phyloP scores from a whole-genome alignment of 1,140 invertebrate genomes.

The Eupeodes corollae region DNA sequence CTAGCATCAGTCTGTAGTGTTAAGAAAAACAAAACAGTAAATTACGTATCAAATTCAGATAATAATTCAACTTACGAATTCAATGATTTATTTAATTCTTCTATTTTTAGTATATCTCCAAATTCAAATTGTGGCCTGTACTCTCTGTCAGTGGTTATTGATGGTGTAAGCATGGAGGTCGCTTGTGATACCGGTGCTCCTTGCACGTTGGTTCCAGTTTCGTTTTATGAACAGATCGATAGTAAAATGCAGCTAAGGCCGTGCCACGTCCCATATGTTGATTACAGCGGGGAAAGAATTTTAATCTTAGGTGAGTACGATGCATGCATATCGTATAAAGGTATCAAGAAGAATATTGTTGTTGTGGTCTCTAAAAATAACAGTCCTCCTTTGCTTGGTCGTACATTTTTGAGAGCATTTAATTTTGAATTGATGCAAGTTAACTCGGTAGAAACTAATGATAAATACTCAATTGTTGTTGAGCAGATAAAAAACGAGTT shows the following conservation, averaged over 20 bases:
- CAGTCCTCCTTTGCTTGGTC: constrained; percentile 4
- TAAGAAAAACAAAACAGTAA: not conserved
- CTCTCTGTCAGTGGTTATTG: constrained; percentile 1
- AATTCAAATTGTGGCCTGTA: not conserved
- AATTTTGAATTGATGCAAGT: constrained; percentile 3
- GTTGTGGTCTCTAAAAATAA: constrained; percentile 4
- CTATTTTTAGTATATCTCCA: not conserved
- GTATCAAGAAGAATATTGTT: constrained; percentile 2
- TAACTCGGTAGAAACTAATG: not conserved
- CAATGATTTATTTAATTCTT: too few species aligned
- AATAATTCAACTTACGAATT: too few species aligned
- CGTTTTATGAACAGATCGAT: not conserved
- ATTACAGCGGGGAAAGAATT: constrained; percentile 1
- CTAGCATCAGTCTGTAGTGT: constrained; percentile 3
- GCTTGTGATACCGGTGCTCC: constrained; percentile 4
- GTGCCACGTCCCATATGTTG: not conserved
- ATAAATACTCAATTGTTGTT: not conserved
- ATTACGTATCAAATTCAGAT: constrained; percentile 4
- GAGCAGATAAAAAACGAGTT: constrained; percentile 3
- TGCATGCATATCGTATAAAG: constrained; percentile 3
- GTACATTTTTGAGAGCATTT: constrained; percentile 2
- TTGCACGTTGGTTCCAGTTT: not conserved
- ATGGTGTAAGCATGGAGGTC: not conserved
- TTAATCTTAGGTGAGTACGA: constrained; percentile 6
- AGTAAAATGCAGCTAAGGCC: not conserved